These are phyloP conservation scores for Cydia amplana DNA, from an alignment of 1,140 invertebrate genomes.

Conservation along the genomic window DNA sequence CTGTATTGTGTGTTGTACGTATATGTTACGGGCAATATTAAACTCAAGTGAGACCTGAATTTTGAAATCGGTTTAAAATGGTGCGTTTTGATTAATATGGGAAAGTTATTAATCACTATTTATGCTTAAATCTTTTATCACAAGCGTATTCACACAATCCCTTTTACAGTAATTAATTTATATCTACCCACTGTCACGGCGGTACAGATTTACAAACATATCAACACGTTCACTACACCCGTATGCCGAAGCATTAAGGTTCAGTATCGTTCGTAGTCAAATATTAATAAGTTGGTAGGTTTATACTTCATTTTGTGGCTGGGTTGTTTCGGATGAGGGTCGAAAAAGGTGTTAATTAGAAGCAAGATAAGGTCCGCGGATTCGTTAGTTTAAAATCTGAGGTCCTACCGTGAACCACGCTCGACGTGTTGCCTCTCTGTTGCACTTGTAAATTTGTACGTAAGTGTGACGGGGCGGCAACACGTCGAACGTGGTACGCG, in stretches of 20 bases:
- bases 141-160: conserved; percentile 23
- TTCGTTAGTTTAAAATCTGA: conserved; percentile 22
- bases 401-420: too few relatives aligned
- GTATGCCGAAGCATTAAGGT: not conserved
- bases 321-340: not conserved
- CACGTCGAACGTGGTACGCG: too few relatives aligned
- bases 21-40: too few relatives aligned
- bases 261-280: not conserved
- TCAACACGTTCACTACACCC: not conserved
- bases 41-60: too few relatives aligned
- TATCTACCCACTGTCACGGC: conserved; percentile 11
- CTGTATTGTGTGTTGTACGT: too few relatives aligned
- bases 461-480: too few relatives aligned
- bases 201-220: conserved; percentile 17
- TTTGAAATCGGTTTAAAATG: not conserved
- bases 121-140: conserved; percentile 23
- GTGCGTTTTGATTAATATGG: not conserved
- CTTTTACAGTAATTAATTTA: conserved; percentile 26
- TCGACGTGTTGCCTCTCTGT: too few relatives aligned
- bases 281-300: conserved; percentile 4
- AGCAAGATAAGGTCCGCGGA: conserved; percentile 7
- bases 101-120: not conserved
- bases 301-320: conserved; percentile 23
- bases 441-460: too few relatives aligned
- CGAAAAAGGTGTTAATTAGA: conserved; percentile 32